phyloP scores from a whole-genome alignment of 2,113 vertebrate genomes.

The Myiozetetes cayanensis region DNA sequence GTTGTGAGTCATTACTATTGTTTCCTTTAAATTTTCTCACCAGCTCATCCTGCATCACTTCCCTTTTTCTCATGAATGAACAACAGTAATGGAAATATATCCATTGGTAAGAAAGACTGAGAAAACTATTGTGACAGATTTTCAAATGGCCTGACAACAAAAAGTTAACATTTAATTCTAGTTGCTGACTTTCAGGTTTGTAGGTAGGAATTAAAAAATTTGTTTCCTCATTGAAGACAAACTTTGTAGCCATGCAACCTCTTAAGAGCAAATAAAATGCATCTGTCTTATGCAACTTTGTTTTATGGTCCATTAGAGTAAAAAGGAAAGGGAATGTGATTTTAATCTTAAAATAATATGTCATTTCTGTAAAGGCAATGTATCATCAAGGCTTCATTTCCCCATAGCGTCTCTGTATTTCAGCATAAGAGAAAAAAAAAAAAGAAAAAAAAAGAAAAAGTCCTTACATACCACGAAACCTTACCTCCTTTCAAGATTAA shows the following conservation, averaged over 20 bases:
- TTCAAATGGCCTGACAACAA: neutral
- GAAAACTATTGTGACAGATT: neutral
- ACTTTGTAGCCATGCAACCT: neutral
- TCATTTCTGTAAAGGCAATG: neutral
- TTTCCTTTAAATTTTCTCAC: slow-evolving; percentile 75
- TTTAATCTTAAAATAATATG: slow-evolving; percentile 51
- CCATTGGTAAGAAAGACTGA: slow-evolving; percentile 8
- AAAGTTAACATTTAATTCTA: neutral
- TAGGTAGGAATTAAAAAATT: neutral
- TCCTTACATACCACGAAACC: neutral
- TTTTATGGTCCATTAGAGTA: slow-evolving; percentile 14
- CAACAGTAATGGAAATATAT: slow-evolving; percentile 44
- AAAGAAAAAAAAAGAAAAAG: neutral
- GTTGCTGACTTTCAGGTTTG: neutral
- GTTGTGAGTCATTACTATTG: slow-evolving; percentile 76
- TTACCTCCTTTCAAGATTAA: slow-evolving; percentile 32
- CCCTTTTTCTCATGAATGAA: slow-evolving; percentile 75
- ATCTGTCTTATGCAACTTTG: neutral
- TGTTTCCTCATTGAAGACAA: neutral
- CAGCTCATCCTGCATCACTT: slow-evolving; percentile 68
- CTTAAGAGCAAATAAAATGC: neutral
- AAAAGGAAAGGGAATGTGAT: slow-evolving; percentile 14
- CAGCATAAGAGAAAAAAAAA: neutral
- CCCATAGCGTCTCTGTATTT: neutral
- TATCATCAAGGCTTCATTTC: slow-evolving; percentile 6